These are phyloP conservation scores for Saxidomus purpurata DNA, from an alignment of 1,140 invertebrate genomes.

Conservation along the genomic window DNA sequence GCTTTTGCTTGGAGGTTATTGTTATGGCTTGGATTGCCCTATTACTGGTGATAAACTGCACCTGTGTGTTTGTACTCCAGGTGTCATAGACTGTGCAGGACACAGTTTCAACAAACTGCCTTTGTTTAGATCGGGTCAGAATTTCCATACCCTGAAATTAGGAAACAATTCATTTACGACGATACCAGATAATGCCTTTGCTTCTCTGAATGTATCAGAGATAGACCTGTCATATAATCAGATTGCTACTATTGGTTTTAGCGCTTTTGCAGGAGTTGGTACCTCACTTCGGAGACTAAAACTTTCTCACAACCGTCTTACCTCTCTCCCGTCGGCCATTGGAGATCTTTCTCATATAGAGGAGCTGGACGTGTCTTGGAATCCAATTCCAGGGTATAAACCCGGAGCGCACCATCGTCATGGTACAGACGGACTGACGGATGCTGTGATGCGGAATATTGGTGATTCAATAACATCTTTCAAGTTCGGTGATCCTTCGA, in stretches of 20 bases:
- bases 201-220: not conserved
- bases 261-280: not conserved
- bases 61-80: conserved; percentile 27
- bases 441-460: conserved; percentile 32
- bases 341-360: not conserved
- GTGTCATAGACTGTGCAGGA: conserved; percentile 16
- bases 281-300: not conserved
- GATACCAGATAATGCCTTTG: conserved; percentile 21
- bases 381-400: conserved; percentile 40
- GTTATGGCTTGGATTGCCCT: not conserved
- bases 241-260: not conserved
- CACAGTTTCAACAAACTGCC: not conserved
- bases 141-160: not conserved
- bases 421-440: conserved; percentile 45
- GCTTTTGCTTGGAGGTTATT: too few relatives aligned
- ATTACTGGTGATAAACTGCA: not conserved
- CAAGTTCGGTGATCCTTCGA: conserved; percentile 16
- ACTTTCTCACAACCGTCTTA: conserved; percentile 38
- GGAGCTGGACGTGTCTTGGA: conserved; percentile 40
- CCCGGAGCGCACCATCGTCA: not conserved
- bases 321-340: not conserved
- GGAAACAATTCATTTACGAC: conserved; percentile 15
- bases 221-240: conserved; percentile 42
- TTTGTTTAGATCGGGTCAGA: not conserved
- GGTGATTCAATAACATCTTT: conserved; percentile 38